phyloP scores from a whole-genome alignment of 2,797 vertebrate genomes.

The Oryzias sinensis region DNA sequence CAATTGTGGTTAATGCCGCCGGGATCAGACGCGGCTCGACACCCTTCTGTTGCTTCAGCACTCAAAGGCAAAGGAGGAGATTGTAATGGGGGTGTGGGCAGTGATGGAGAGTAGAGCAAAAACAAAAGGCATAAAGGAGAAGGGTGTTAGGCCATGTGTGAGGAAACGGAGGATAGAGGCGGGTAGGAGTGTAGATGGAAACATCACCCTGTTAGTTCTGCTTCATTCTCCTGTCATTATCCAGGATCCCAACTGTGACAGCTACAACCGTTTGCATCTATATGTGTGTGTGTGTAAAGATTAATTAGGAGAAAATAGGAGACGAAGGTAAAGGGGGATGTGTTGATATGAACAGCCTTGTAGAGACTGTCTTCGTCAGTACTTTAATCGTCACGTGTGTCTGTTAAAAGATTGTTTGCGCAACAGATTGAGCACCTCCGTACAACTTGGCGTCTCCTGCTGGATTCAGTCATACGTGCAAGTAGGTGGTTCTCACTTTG shows the following conservation, averaged over 20 bases:
- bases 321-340: constrained; percentile 22
- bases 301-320: constrained; percentile 56
- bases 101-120: neutral
- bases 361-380: constrained; percentile 21
- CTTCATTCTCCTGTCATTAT: constrained; percentile 62
- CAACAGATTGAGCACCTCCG: neutral
- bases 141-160: constrained; percentile 13
- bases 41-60: constrained; percentile 50
- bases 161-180: constrained; percentile 37
- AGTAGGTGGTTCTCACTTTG: constrained; percentile 45
- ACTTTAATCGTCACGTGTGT: constrained; percentile 42
- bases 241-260: constrained; percentile 36
- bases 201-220: constrained; percentile 52
- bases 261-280: constrained; percentile 49
- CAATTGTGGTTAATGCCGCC: constrained; percentile 54
- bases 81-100: constrained; percentile 3
- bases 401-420: constrained; percentile 17
- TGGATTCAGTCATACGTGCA: constrained; percentile 44
- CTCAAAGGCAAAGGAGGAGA: constrained; percentile 43
- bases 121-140: constrained; percentile 6
- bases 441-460: constrained; percentile 6
- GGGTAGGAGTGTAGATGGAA: constrained; percentile 35
- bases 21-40: constrained; percentile 58
- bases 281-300: constrained; percentile 15
- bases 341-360: too few species aligned